Base-by-base conservation (phyloP, 2,888 invertebrate species). In the Tetranychus truncatus region DNA sequence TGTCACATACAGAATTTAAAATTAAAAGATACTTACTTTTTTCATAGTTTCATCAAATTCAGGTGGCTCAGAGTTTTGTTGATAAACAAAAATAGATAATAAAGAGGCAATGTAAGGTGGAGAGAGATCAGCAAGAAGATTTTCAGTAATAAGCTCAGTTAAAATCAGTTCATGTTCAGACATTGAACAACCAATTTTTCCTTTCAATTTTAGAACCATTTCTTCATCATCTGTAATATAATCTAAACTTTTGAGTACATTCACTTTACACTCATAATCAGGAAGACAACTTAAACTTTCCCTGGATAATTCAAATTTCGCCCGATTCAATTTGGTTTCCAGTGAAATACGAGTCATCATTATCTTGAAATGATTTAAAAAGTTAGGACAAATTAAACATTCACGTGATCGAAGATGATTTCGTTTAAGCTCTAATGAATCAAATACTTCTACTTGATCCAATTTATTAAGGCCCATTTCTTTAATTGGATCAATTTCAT, bases 41-140 rank as follows among this genome's bases (percentile, higher is more conserved):
- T 69, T 20, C 69, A 69, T 69, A 1, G 72, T 72, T 72, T 20
- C n/a, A n/a, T 72, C 45, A 34, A 72, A 20, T 18, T 34, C 72
- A 34, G 46, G 72, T 24, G 45, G 11, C 18, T 5, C n/a, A 15
- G 73, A 8, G 75, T 89, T 89, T 75, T 90, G 90, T 84, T 95
- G 92, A 84, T 92, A 96, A 67, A 99, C 95, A 78, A 96, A 86
- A 74, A 91, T 89, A 0, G 96, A 97, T 67, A 99, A 84, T 67
- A 97, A 82, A 0, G 96, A 95, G 0, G 95, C 96, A 72, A 97
- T 94, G 84, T 96, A 95, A 0, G 91, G 89, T 0, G 94, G 90
- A 77, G 88, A 87, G 77, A 92, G 87, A 80, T 91, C 89, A 0
- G 90, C 90, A 78, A 99, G 87, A 74, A 91, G 88, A 82, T 95